A percentile compares a stretch with the other conserved stretches of the same genome.
Conservation (phyloP, 2,888 invertebrate species). For the Caenorhabditis parvicauda region DNA sequence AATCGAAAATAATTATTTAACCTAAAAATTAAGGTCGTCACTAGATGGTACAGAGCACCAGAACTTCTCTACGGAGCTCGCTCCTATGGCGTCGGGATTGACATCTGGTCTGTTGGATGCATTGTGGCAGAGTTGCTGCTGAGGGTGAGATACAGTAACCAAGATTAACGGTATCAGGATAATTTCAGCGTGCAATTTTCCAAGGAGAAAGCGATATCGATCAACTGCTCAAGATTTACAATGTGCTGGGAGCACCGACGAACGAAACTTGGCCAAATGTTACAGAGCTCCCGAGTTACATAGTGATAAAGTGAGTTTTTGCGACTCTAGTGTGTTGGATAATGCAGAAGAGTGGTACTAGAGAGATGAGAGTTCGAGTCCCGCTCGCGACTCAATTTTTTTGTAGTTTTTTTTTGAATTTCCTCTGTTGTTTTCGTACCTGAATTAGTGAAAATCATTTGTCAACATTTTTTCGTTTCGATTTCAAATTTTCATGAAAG, state of each 20-base stretch:
- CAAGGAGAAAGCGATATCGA: constrained; percentile 96
- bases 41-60: constrained; percentile 68
- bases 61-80: constrained; percentile 92
- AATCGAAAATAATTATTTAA: background rate
- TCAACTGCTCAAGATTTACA: constrained; percentile 90
- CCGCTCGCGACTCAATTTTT: no score
- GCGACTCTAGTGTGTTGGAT: no score
- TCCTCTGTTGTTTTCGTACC: no score
- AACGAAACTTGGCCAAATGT: constrained; percentile 85
- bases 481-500: no score
- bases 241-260: constrained; percentile 87
- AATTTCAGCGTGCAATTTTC: constrained; percentile 77
- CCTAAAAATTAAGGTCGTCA: constrained; percentile 44
- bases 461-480: no score
- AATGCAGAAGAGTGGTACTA: no score
- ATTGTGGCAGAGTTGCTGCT: constrained; percentile 84
- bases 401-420: background rate
- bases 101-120: constrained; percentile 98
- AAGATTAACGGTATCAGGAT: background rate
- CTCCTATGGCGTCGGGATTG: constrained; percentile 92
- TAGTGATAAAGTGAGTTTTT: constrained; percentile 76
- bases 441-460: no score
- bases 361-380: no score
- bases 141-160: constrained; percentile 56
- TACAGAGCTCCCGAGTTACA: constrained; percentile 77